These are phyloP conservation scores for Xenopus petersii DNA, from an alignment of 2,797 vertebrate genomes.

Conservation along the genomic window DNA sequence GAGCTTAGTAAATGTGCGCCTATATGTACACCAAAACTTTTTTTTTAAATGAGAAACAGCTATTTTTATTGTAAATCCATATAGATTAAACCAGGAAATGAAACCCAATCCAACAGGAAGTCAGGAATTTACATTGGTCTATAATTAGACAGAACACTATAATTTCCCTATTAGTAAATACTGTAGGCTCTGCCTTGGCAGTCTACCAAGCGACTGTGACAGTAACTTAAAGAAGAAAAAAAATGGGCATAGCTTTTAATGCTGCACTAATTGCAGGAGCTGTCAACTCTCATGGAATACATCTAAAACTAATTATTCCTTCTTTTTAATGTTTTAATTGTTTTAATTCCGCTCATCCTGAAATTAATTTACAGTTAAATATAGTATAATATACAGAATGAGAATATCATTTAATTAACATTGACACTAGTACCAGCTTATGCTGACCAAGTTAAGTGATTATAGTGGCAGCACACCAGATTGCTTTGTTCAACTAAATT, in stretches of 20 bases:
- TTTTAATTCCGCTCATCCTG: conserved; percentile 29
- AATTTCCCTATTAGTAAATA: conserved; percentile 49
- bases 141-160: conserved; percentile 44
- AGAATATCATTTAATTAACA: conserved; percentile 2
- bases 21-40: too few species aligned
- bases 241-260: conserved; percentile 35
- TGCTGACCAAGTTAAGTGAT: background rate
- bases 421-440: background rate
- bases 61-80: too few species aligned
- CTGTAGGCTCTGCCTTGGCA: conserved; percentile 35
- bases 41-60: too few species aligned
- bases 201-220: conserved; percentile 40
- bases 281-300: conserved; percentile 32
- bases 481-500: too few species aligned
- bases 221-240: conserved; percentile 43
- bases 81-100: background rate
- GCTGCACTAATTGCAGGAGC: conserved; percentile 39
- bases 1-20: too few species aligned
- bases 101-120: conserved; percentile 8
- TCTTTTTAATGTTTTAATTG: conserved; percentile 43
- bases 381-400: conserved; percentile 1
- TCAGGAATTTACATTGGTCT: conserved; percentile 27
- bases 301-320: conserved; percentile 39
- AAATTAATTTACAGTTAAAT: conserved; percentile 35
- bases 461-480: background rate